phyloP scores from a whole-genome alignment of 2,113 vertebrate species.

The Lonchura striata region DNA sequence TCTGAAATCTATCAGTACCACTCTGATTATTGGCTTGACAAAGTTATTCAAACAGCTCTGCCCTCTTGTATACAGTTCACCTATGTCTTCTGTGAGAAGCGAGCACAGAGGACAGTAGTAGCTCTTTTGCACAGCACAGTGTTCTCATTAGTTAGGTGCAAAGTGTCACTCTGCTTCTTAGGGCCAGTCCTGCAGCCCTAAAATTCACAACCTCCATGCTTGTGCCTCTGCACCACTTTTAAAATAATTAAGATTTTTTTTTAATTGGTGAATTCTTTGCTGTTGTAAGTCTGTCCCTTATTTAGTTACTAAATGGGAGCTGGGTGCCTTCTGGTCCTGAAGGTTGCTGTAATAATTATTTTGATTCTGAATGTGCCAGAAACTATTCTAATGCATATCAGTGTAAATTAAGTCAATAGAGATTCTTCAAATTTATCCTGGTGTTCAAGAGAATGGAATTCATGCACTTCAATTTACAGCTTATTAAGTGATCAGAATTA shows the following conservation, averaged over 20 bases:
- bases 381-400: constrained; percentile 65
- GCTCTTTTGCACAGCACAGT: neutral
- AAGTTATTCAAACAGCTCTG: neutral
- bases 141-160: neutral
- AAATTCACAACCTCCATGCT: neutral
- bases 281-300: neutral
- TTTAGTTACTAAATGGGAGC: neutral
- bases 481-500: constrained; percentile 68
- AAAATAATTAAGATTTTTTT: neutral
- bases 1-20: neutral
- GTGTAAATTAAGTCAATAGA: constrained; percentile 49
- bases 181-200: neutral
- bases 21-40: neutral
- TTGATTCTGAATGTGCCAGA: constrained; percentile 30
- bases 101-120: neutral
- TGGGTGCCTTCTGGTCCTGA: neutral
- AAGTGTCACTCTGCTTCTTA: neutral
- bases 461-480: constrained; percentile 60
- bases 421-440: constrained; percentile 57
- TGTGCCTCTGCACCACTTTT: neutral
- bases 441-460: constrained; percentile 61
- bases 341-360: constrained; percentile 44
- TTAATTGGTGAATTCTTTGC: neutral
- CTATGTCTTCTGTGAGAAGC: neutral
- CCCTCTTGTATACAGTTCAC: neutral